Base-by-base conservation (phyloP, 2,113 vertebrate genomes). In the Nesoenas mayeri region DNA sequence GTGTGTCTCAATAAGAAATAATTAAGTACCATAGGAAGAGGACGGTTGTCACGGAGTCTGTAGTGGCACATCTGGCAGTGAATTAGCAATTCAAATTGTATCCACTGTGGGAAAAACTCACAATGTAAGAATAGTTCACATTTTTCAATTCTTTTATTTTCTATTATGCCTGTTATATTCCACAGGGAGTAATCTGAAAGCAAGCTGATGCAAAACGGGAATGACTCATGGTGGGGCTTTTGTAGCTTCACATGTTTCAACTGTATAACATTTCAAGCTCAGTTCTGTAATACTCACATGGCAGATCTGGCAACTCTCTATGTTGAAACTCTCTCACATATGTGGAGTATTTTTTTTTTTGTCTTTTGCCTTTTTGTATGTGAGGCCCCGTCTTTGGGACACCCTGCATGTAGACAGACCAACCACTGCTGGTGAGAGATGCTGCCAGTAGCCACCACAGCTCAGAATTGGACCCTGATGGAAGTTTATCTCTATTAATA, bases 101-200 rank as follows among this genome's bases (percentile, higher is more conserved):
- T 32, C 61, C 48, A 78, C 70, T 84, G 38, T 93, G 93, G 93
- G 89, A 95, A 93, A 85, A 93, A 57, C 44, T 70, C 42, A 75
- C 48, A 38, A 3, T 48, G 51, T 95, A 60, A 28, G 25, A 72
- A 89, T 60, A 34, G 38, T 53, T 82, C 57, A 65, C 48, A 2
- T 88, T 92, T 77, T 84, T 77, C 79, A 73, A n/a, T 57, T 95
- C 85, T 78, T 50, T 92, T 94, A 87, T 85, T 96, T 93, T 79
- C 93, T 95, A 71, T 88, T 89, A 88, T 84, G 80, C 87, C 88
- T 89, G 57, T 75, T 93, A 70, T 60, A 73, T 79, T 96, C 87
- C 81, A 74, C 17, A 19, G 93, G 79, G 92, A 95, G 64, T 47
- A 89, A 65, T 87, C 36, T 75, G 91, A 90, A 94, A 95, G 81